Evolutionary conservation across 2,888 invertebrate genomes (phyloP).

Genomic region (Mechanitis messenoides): DNA sequence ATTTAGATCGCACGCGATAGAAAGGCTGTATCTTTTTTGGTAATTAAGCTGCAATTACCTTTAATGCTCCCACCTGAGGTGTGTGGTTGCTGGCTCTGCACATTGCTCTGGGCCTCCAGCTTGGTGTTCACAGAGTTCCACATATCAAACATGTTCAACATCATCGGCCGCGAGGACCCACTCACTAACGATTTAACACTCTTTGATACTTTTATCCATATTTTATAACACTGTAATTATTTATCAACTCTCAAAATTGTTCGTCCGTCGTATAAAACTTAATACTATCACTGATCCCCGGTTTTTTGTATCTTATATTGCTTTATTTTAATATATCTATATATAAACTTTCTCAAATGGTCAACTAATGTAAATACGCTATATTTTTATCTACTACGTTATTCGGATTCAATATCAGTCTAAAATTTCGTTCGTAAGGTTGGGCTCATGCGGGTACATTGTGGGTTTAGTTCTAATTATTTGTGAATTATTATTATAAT

Average conservation of each 20-base stretch:
- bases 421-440: constrained; percentile 74
- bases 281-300: constrained; percentile 74
- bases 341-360: constrained; percentile 74
- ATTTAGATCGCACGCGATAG: constrained; percentile 21
- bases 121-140: constrained; percentile 87
- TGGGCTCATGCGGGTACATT: constrained; percentile 62
- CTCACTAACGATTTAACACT: constrained; percentile 42
- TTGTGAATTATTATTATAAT: constrained; percentile 49
- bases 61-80: constrained; percentile 89
- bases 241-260: constrained; percentile 57
- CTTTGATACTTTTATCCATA: constrained; percentile 46
- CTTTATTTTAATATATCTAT: constrained; percentile 45
- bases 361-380: constrained; percentile 77
- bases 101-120: constrained; percentile 81
- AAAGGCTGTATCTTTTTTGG: constrained; percentile 19
- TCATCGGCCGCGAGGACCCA: constrained; percentile 45
- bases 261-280: constrained; percentile 62
- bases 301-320: constrained; percentile 52
- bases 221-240: constrained; percentile 46
- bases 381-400: constrained; percentile 53
- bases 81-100: constrained; percentile 83
- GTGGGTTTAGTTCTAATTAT: constrained; percentile 46
- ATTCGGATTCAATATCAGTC: constrained; percentile 74
- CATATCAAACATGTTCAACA: constrained; percentile 87
- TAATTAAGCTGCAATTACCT: constrained; percentile 78